A percentile compares a stretch with the other conserved stretches of the same genome.
Conservation (phyloP, 2,113 vertebrate species). For the Nibea albiflora region DNA sequence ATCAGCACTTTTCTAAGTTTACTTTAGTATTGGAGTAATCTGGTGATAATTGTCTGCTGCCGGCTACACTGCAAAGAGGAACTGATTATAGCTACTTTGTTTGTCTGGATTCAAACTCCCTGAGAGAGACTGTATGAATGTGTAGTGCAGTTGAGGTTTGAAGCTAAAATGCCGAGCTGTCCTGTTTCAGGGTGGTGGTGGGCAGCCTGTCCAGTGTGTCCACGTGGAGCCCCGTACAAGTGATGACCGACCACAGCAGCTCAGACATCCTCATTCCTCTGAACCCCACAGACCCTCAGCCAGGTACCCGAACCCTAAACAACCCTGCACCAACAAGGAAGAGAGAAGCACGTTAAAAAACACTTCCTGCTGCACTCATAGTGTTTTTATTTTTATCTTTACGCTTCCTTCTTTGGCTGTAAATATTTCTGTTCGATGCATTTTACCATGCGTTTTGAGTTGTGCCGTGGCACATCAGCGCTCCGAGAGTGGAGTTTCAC, state of each 20-base stretch:
- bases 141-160: not conserved
- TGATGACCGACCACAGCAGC: conserved; percentile 85
- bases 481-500: not conserved
- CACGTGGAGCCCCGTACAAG: conserved; percentile 91
- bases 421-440: not conserved
- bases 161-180: not conserved
- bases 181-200: conserved; percentile 83
- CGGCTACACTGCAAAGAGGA: not conserved
- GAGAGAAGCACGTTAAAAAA: not conserved
- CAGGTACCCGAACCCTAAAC: conserved; percentile 81
- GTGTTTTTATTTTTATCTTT: not conserved
- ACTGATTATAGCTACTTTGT: not conserved
- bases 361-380: conserved; percentile 6
- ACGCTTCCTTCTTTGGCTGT: not conserved
- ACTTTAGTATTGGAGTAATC: not conserved
- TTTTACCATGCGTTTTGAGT: not conserved
- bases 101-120: not conserved
- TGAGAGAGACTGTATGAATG: not conserved
- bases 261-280: conserved; percentile 91
- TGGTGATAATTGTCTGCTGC: not conserved
- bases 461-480: not conserved
- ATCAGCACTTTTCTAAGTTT: not conserved
- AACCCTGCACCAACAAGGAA: not conserved
- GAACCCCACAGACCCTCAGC: conserved; percentile 83
- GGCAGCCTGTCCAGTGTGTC: conserved; percentile 86